A percentile compares a stretch with the other conserved stretches of the same genome.
phyloP scores from a whole-genome alignment of 2,888 invertebrate genomes.

The Hirtodrosophila trivittata region DNA sequence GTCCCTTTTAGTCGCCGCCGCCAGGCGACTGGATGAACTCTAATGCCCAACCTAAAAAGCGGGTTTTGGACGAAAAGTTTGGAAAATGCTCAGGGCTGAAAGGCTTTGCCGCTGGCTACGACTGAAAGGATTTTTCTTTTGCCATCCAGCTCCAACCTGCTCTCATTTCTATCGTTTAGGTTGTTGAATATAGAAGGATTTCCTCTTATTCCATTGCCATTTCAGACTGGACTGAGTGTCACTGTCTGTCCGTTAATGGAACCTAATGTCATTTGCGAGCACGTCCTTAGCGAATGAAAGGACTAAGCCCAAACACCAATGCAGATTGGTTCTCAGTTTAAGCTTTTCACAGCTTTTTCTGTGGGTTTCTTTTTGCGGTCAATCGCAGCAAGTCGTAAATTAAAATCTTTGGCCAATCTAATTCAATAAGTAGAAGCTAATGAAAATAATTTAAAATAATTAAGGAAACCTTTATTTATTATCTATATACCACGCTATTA shows the following conservation, averaged over 20 bases:
- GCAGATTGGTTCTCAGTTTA: slow-evolving; percentile 4
- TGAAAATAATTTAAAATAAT: too few relatives aligned
- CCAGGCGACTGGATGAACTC: slow-evolving; percentile 69
- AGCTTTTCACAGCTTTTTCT: neutral
- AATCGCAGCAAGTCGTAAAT: slow-evolving; percentile 40
- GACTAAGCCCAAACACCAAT: slow-evolving; percentile 36
- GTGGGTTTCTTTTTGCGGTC: neutral
- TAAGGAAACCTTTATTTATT: too few relatives aligned
- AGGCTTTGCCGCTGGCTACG: slow-evolving; percentile 50
- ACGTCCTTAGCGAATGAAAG: slow-evolving; percentile 3
- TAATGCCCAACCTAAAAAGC: slow-evolving; percentile 65
- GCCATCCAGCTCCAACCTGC: slow-evolving; percentile 46
- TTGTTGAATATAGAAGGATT: slow-evolving; percentile 25
- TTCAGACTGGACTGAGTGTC: too few relatives aligned
- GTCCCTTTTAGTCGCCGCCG: slow-evolving; percentile 50
- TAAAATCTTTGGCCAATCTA: neutral
- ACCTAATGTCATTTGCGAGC: slow-evolving; percentile 40
- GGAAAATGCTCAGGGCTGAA: slow-evolving; percentile 27
- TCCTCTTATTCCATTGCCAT: slow-evolving; percentile 8
- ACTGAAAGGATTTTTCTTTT: slow-evolving; percentile 73
- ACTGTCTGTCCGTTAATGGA: slow-evolving; percentile 47
- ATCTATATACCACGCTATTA: too few relatives aligned
- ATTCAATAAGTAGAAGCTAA: too few relatives aligned
- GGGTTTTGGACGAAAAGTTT: slow-evolving; percentile 38
- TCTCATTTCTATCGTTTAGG: neutral